Evolutionary conservation across 2,797 vertebrate genomes (phyloP), one percentile per base, ranked within the genome.

Genomic region (Gephyroberyx darwinii): DNA sequence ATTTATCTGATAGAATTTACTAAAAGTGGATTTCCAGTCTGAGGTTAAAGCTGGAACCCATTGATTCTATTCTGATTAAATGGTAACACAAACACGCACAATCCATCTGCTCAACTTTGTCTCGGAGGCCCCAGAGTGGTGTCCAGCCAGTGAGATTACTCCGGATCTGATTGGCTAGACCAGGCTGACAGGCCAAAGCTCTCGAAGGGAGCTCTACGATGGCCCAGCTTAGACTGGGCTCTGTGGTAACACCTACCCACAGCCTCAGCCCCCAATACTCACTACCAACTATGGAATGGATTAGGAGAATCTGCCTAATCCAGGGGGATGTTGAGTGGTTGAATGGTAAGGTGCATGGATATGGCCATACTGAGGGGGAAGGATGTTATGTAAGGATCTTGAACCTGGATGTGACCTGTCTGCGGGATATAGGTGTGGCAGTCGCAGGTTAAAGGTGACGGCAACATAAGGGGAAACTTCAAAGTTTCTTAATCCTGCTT

Each of bases 131-230:
- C 51, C 33, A 5, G 30, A 74, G 39, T 50, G 9, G n/a, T 69
- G 71, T 55, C 62, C 62, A 65, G 53, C 20, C 35, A 58, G 71
- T 51, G 30, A 50, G 63, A 74, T 80, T 53, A 77, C n/a, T 41
- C 52, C 37, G 59, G 63, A 71, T 78, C 75, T 68, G 73, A 81
- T 75, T 88, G 77, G 77, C 71, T 68, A 58, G n/a, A 71, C 33
- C 65, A 72, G 59, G 19, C 16, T 73, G 62, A 80, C 70, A 81
- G 70, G 61, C 51, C 30, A 82, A 77, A 84, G 73, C 71, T 66
- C 56, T 69, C 50, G 63, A 72, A 77, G 71, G 77, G 56, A 80
- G 68, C 65, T 64, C 39, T 74, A 79, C 81, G 53, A 65, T 69
- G 54, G 33, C 35, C 39, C 19, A 71, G 68, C 62, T 86, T 77